Evolutionary conservation across 2,113 vertebrate genomes (phyloP), one percentile per base, ranked within the genome.

Genomic region (Mugil cephalus): DNA sequence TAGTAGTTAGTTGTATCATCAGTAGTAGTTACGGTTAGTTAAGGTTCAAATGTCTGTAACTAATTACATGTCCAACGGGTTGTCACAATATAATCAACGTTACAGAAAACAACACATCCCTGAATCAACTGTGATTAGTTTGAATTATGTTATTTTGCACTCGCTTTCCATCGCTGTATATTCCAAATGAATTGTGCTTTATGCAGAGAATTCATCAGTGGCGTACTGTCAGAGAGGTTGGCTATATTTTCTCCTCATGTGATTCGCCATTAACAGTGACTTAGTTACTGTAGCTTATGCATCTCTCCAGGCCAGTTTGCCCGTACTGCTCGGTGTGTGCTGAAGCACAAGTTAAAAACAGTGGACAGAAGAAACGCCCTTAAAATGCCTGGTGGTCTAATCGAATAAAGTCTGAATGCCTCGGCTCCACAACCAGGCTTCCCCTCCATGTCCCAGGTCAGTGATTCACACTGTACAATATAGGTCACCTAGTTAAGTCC

Each of bases 371-470:
- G 2, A 9, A 56, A 50, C 13, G 1, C 38, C 52, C 35, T 74
- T 18, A 30, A 77, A 40, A 40, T 9, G 15, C 34, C 39, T 39
- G 55, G 40, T 63, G 68, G 67, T 77, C 71, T 79, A 76, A 89
- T 75, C 35, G 10, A 87, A 88, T 86, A 63, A 86, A 80, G 43
- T 45, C 69, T 60, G 58, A 75, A 87, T 60, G 74, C 56, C 63
- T 74, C 66, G 69, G 65, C 52, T 62, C 15, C 24, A 60, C 11
- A 60, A 52, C 4, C 52, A 10, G 17, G 19, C 38, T 64, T 17
- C 35, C 61, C 46, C 13, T 18, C 60, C 15, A 8, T 59, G 64
- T 36, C 43, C 53, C 59, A 67, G 55, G 52, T 80, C 83, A 83
- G 13, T 51, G 64, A 71, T 46, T 59, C 35, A 70, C 40, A 46